Conservation (phyloP, 2,797 vertebrate genomes). For the Manis pentadactyla region DNA sequence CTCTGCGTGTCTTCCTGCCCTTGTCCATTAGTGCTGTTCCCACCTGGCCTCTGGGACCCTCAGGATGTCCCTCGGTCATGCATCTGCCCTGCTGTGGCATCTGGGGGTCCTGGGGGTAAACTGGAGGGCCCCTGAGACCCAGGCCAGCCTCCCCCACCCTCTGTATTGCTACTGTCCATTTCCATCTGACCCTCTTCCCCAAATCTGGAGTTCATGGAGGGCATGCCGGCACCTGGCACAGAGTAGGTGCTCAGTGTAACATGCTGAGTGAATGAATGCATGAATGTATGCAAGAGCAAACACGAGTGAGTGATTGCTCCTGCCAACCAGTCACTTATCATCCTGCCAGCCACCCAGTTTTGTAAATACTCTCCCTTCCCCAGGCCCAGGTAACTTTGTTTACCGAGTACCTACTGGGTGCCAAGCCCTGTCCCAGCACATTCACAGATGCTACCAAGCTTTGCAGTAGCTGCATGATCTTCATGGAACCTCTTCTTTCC, state of each 20-base stretch:
- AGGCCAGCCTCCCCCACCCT: background rate
- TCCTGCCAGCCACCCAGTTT: background rate
- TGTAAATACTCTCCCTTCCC: fast-evolving
- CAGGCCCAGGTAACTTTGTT: background rate
- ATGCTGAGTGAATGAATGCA: background rate
- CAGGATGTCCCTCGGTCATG: background rate
- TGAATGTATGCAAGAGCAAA: too few relatives aligned
- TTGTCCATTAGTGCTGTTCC: fast-evolving
- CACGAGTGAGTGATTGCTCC: fast-evolving
- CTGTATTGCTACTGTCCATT: background rate
- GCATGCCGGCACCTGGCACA: background rate
- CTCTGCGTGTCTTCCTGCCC: background rate
- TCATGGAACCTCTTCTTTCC: background rate
- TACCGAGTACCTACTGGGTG: background rate
- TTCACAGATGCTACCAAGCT: fast-evolving
- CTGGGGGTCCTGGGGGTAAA: too few relatives aligned
- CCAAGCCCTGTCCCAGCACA: fast-evolving
- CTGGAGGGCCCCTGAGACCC: background rate
- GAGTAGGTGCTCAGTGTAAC: background rate
- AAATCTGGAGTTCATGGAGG: background rate
- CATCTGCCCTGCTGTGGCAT: background rate
- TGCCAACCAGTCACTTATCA: background rate
- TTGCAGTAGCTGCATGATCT: fast-evolving
- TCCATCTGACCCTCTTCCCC: background rate
- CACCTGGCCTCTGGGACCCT: background rate